phyloP scores from a whole-genome alignment of 2,888 invertebrate genomes.

The Philaethria dido region DNA sequence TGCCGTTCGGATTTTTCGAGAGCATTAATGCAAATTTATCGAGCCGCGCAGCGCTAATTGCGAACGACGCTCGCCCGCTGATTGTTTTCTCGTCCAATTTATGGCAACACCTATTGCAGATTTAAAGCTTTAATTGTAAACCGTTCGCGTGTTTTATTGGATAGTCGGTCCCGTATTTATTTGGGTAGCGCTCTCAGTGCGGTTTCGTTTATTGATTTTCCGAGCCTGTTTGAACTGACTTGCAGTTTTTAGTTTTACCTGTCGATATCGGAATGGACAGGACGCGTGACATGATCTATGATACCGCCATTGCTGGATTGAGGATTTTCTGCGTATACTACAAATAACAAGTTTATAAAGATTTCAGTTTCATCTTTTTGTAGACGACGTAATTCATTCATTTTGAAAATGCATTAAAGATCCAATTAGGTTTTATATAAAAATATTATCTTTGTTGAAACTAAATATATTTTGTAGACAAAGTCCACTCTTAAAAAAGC shows the following conservation, averaged over 20 bases:
- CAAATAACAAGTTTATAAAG: constrained; percentile 39
- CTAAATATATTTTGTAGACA: not conserved
- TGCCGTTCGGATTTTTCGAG: constrained; percentile 81
- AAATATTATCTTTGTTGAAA: not conserved
- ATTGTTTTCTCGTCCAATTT: constrained; percentile 82
- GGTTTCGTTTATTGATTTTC: constrained; percentile 80
- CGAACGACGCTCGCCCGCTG: constrained; percentile 79
- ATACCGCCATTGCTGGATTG: constrained; percentile 45
- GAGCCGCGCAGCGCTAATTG: constrained; percentile 82
- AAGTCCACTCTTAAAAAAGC: not conserved
- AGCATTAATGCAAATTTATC: constrained; percentile 84
- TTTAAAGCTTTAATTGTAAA: constrained; percentile 84
- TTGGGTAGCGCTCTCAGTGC: constrained; percentile 67
- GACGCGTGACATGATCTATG: constrained; percentile 55
- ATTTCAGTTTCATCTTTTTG: not conserved
- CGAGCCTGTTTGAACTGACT: constrained; percentile 58
- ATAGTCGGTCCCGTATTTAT: constrained; percentile 80
- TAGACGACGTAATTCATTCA: not conserved
- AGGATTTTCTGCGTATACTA: constrained; percentile 44
- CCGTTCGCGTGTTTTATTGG: constrained; percentile 83
- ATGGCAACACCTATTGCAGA: constrained; percentile 84
- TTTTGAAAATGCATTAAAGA: not conserved
- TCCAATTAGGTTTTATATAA: not conserved
- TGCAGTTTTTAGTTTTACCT: constrained; percentile 60
- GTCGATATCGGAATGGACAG: constrained; percentile 52